These are phyloP conservation scores for Myzus persicae DNA, from an alignment of 1,140 invertebrate genomes.

Conservation along the genomic window DNA sequence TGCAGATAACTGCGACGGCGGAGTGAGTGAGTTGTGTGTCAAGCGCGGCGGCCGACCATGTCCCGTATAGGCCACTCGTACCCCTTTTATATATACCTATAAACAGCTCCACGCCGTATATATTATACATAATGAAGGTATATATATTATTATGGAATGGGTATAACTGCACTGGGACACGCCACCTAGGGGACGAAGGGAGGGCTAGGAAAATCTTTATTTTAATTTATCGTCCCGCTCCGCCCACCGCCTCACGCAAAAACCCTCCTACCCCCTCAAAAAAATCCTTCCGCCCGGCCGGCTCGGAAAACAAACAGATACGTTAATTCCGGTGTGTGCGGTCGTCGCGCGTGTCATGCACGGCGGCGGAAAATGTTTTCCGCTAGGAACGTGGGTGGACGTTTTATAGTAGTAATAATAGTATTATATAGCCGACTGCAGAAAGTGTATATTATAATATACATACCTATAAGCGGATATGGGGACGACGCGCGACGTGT, in stretches of 20 bases:
- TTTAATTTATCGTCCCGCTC: conserved; percentile 51
- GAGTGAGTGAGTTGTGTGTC: conserved; percentile 31
- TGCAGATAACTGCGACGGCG: conserved; percentile 13
- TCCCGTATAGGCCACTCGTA: background rate
- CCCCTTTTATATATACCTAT: background rate
- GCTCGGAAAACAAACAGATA: conserved; percentile 46
- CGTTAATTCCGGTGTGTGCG: conserved; percentile 32
- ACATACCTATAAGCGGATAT: background rate
- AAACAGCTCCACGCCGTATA: background rate
- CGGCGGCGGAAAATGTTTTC: background rate
- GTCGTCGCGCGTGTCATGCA: conserved; percentile 19
- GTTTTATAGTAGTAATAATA: background rate
- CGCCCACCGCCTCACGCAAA: background rate
- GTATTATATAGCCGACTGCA: background rate
- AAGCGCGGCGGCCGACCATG: conserved; percentile 21
- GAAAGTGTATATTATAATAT: background rate
- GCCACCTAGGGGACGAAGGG: background rate
- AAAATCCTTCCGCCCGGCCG: background rate
- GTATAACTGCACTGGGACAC: conserved; percentile 36
- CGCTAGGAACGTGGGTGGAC: background rate
- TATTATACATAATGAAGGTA: background rate
- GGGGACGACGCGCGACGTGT: background rate
- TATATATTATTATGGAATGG: background rate
- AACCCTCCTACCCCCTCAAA: background rate
- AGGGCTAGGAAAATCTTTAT: conserved; percentile 2